Conservation (phyloP, 2,888 invertebrate species). For the Philereme transversata region DNA sequence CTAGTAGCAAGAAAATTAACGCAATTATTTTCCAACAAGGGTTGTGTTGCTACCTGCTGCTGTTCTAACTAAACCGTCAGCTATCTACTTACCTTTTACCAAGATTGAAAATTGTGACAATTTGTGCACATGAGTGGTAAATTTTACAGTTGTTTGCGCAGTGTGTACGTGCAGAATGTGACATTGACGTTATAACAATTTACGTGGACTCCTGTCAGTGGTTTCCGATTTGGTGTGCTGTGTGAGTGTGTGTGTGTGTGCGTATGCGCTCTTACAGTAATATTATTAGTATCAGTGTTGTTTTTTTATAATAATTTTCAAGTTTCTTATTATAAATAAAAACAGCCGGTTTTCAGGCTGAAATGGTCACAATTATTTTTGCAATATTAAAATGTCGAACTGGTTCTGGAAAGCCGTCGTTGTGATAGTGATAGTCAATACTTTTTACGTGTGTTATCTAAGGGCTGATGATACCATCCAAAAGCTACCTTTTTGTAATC, state of each 20-base stretch:
- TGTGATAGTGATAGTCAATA: slow-evolving; percentile 64
- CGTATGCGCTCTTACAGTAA: slow-evolving; percentile 36
- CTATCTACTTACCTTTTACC: too few relatives aligned
- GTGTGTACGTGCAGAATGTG: neutral
- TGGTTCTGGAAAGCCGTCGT: slow-evolving; percentile 77
- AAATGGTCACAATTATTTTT: slow-evolving; percentile 72
- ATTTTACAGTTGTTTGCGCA: too few relatives aligned
- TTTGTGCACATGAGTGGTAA: too few relatives aligned
- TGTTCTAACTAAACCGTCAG: too few relatives aligned
- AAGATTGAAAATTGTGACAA: too few relatives aligned
- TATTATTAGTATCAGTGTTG: slow-evolving; percentile 23
- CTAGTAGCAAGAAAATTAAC: too few relatives aligned
- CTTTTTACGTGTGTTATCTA: slow-evolving; percentile 66
- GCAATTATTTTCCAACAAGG: too few relatives aligned
- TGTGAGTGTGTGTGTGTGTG: slow-evolving; percentile 15
- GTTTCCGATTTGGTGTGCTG: slow-evolving; percentile 27
- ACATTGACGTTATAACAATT: slow-evolving; percentile 36
- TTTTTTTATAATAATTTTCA: slow-evolving; percentile 42
- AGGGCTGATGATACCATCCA: slow-evolving; percentile 70
- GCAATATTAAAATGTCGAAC: slow-evolving; percentile 73
- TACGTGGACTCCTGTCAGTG: slow-evolving; percentile 51
- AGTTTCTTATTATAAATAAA: slow-evolving; percentile 66
- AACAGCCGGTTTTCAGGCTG: slow-evolving; percentile 55
- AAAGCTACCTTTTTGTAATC: slow-evolving; percentile 78
- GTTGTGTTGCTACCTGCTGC: too few relatives aligned